A percentile compares a stretch with the other conserved stretches of the same genome.
These are phyloP conservation scores for Eolophus roseicapilla DNA, from an alignment of 2,113 vertebrate species.

Conservation along the genomic window DNA sequence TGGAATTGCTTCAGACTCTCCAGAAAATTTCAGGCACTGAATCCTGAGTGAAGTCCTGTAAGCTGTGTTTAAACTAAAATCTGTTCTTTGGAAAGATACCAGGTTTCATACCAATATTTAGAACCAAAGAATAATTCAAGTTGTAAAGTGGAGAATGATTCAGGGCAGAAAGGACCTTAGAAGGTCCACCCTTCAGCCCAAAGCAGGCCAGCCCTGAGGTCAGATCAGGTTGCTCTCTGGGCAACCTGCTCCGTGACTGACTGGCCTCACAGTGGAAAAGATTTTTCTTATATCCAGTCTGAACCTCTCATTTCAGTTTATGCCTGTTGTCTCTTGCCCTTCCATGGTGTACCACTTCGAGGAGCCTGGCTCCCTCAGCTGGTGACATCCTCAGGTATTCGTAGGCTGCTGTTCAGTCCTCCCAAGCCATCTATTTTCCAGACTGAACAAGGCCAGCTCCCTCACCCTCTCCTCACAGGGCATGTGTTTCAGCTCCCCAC, in stretches of 20 bases:
- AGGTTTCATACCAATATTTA: background rate
- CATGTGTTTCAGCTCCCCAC: background rate
- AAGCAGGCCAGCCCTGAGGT: background rate
- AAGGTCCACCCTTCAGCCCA: background rate
- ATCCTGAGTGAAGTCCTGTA: background rate
- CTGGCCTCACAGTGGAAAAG: background rate
- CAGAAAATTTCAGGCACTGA: background rate
- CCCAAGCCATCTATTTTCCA: background rate
- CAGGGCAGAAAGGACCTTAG: background rate
- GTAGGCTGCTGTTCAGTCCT: background rate
- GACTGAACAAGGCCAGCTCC: background rate
- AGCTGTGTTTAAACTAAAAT: background rate
- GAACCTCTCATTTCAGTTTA: background rate
- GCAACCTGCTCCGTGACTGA: background rate
- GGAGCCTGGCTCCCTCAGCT: background rate
- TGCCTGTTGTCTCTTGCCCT: background rate
- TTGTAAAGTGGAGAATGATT: background rate
- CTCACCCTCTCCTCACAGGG: background rate
- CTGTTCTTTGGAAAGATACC: background rate
- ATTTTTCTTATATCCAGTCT: background rate
- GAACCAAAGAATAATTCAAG: background rate
- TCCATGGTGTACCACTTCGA: fast-evolving
- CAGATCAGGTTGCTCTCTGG: background rate
- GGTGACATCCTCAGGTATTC: background rate
- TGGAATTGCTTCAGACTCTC: background rate